Base-by-base conservation (phyloP, 2,888 invertebrate genomes). In the Cryptus armator region DNA sequence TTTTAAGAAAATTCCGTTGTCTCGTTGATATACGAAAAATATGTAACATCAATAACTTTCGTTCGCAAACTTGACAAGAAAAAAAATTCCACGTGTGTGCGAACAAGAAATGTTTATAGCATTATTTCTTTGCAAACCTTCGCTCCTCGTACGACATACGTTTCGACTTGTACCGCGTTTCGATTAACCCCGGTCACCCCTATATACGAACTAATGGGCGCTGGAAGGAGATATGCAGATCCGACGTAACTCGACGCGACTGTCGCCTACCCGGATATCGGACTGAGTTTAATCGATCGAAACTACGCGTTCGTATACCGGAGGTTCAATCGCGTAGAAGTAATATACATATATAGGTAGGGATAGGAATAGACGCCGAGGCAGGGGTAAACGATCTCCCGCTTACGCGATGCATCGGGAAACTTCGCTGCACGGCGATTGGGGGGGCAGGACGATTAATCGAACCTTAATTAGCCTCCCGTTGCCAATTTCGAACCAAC, bases 221-320 rank as follows among this genome's bases (percentile, higher is more conserved):
- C 37, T 37, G 37, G 37, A 37, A 37, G 37, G 67, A 81, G 81
- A 81, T 84, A 84, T 77, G 84, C 76, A 77, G 67, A 84, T 77
- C 43, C 71, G n/a, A 59, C 32, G 71, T 72, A 77, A 72, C 84
- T 67, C 80, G 66, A 72, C 19, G 64, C 43, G 80, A 70, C 71
- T 59, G 76, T 75, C 79, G 56, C 70, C 32, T 62, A 53, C 62
- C 37, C 37, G 37, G 37, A 37, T 37, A 9, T 37, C 37, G 37
- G 37, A 37, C 37, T 9, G 9, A 37, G 37, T 5, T 67, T 84
- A 77, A 77, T 72, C 84, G 84, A 84, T 84, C 53, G 77, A 68
- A 72, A 72, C 59, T 67, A 51, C 14, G 37, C 9, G 48, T 66
- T 44, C 56, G 46, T n/a, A 46, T 80, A 51, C 9, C 66, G 19